Evolutionary conservation across 2,797 vertebrate genomes (phyloP).

Genomic region (Hydrophis major): DNA sequence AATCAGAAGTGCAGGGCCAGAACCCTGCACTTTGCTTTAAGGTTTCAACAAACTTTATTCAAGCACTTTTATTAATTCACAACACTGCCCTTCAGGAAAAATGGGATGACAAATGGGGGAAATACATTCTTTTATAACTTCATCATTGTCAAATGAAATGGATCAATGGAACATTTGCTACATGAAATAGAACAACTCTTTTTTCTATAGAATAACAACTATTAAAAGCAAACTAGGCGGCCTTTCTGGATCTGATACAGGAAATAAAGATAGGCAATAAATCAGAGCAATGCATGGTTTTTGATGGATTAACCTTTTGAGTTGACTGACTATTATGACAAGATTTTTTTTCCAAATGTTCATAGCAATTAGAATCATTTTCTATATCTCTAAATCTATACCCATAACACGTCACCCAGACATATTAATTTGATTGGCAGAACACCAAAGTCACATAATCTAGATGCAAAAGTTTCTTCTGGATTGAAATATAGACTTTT

Average conservation of each 20-base stretch:
- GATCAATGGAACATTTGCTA: slow-evolving; percentile 23
- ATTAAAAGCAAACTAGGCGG: background rate
- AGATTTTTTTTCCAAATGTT: background rate
- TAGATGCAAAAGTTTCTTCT: background rate
- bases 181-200: background rate
- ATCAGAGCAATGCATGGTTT: background rate
- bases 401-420: background rate
- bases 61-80: too few relatives aligned
- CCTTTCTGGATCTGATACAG: background rate
- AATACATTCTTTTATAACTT: background rate
- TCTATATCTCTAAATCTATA: background rate
- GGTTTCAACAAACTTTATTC: too few relatives aligned
- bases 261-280: slow-evolving; percentile 15
- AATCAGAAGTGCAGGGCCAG: too few relatives aligned
- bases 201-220: slow-evolving; percentile 11
- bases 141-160: slow-evolving; percentile 19
- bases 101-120: background rate
- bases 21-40: too few relatives aligned
- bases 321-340: background rate
- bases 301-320: background rate
- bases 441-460: background rate
- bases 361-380: slow-evolving; percentile 14
- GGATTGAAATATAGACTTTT: background rate
- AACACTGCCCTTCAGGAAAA: slow-evolving; percentile 38
- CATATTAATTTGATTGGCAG: background rate